phyloP scores from a whole-genome alignment of 2,797 vertebrate species.

The Pachyuromys duprasi region DNA sequence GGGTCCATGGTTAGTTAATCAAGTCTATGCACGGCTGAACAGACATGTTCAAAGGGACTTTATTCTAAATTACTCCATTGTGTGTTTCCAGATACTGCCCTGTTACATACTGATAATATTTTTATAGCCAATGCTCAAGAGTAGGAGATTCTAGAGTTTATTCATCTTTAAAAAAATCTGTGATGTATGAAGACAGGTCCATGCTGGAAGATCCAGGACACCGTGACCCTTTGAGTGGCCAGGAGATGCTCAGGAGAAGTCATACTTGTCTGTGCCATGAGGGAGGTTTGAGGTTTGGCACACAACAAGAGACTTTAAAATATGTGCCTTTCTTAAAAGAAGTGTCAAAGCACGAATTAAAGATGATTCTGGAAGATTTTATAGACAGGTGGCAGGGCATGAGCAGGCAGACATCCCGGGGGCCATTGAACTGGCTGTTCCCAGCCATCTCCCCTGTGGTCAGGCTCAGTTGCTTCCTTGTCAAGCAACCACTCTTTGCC shows the following conservation, averaged over 20 bases:
- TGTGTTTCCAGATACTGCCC: slow-evolving; percentile 65
- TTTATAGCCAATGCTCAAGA: slow-evolving; percentile 39
- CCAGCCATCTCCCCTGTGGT: background rate
- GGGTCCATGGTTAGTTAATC: slow-evolving; percentile 67
- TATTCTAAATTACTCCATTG: slow-evolving; percentile 66
- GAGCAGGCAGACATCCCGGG: background rate
- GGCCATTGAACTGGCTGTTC: background rate
- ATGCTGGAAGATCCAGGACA: background rate
- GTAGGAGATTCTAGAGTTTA: background rate
- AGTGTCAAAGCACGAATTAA: background rate
- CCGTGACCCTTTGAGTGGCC: background rate
- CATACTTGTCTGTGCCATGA: background rate
- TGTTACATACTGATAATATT: slow-evolving; percentile 27
- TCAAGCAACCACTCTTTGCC: background rate
- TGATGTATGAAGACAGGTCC: background rate
- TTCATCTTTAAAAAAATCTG: slow-evolving; percentile 42
- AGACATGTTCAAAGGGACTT: slow-evolving; percentile 70
- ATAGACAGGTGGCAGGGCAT: background rate
- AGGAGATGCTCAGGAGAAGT: background rate
- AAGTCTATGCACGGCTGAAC: slow-evolving; percentile 63
- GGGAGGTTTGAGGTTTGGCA: background rate
- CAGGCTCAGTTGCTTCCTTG: background rate
- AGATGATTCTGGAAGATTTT: slow-evolving; percentile 40
- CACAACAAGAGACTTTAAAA: background rate
- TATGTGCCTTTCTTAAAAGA: background rate